Base-by-base conservation (phyloP, 2,797 vertebrate species). In the Coreius guichenoti region DNA sequence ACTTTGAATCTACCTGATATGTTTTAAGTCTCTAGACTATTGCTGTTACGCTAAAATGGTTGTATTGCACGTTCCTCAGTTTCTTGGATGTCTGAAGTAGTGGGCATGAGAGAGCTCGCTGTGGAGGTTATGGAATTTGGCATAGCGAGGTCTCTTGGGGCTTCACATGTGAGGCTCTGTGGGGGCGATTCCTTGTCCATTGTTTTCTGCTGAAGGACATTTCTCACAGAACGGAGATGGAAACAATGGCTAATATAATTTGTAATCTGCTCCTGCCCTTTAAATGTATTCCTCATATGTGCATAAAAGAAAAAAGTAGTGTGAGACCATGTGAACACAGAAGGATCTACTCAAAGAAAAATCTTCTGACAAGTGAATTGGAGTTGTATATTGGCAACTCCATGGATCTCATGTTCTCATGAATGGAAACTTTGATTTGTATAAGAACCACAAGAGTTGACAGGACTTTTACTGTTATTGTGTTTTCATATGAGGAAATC, bases 231-330 rank as follows among this genome's bases (percentile, higher is more conserved):
- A 83, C 80, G 49, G 76, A 83, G 76, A 86, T 58, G 13, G 72
- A 70, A 88, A 90, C 86, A 90, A 87, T 90, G 81, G 88, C 89
- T 88, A 72, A 86, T 82, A 47, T 88, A 69, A 77, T 86, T 73
- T 74, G 9, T 79, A 63, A 17, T 43, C 23, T 26, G 31, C 31
- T 31, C 58, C 83, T 68, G 72, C 65, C 75, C 68, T 47, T 84
- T 72, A 80, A 63, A 83, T 88, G 31, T 75, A 61, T 86, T 84
- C 63, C n/a, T 39, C 47, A 65, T 76, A 82, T 86, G 79, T 80
- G 69, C 13, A 36, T 45, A 45, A 45, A 39, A 21, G 51, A 51
- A 78, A 78, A 69, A 45, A 19, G 2, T 39, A 17, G 67, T 3
- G 45, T 23, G 26, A 39, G 5, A 36, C n/a, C 13, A 33, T 51